Percentiles rank a stretch among this genome's conserved stretches.
Evolutionary conservation across 2,797 vertebrate species (phyloP).

Genomic region (Silurus lanzhouensis): DNA sequence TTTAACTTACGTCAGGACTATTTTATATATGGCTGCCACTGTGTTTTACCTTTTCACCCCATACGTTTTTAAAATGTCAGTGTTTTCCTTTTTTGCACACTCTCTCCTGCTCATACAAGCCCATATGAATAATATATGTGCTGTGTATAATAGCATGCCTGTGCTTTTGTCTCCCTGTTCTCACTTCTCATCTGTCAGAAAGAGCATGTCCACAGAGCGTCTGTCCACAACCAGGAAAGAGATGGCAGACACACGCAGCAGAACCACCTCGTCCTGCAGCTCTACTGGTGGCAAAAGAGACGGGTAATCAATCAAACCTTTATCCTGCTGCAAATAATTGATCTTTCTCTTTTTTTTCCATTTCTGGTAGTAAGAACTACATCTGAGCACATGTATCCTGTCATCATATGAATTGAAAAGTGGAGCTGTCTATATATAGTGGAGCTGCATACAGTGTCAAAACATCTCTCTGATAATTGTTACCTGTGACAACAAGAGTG

Average conservation of each 20-base stretch:
- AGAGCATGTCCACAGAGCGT: constrained; percentile 86
- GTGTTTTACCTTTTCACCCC: background rate
- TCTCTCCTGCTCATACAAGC: background rate
- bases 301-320: constrained; percentile 19
- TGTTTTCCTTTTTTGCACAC: constrained; percentile 7
- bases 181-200: constrained; percentile 64
- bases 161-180: constrained; percentile 8
- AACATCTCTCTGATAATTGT: background rate
- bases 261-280: constrained; percentile 85
- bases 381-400: background rate
- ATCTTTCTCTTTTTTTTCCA: background rate
- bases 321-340: background rate
- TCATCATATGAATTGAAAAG: background rate
- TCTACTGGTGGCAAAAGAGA: constrained; percentile 79
- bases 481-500: background rate
- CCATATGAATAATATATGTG: constrained; percentile 13
- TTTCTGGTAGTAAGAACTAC: background rate
- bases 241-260: constrained; percentile 78
- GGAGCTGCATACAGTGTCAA: background rate
- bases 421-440: background rate
- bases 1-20: too few species aligned
- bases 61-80: background rate
- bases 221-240: constrained; percentile 81
- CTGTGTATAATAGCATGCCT: background rate
- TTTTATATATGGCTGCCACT: too few species aligned